Evolutionary conservation across 2,797 vertebrate species (phyloP).

Genomic region (Thunnus albacares): DNA sequence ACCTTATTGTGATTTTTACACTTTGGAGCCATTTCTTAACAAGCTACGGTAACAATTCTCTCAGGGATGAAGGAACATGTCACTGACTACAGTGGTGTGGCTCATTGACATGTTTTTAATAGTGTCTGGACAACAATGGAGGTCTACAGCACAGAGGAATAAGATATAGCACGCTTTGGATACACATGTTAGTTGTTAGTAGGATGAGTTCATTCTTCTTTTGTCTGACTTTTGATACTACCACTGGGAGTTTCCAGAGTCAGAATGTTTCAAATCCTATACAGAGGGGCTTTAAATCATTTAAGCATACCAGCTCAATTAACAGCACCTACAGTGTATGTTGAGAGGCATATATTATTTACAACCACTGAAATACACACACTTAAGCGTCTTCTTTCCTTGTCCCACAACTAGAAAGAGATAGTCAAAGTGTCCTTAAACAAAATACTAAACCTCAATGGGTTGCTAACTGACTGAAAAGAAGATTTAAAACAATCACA

Average conservation of each 20-base stretch:
- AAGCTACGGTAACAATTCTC: no score
- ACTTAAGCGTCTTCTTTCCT: background rate
- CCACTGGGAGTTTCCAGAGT: background rate
- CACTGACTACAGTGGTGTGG: no score
- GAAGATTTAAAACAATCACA: background rate
- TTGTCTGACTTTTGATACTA: background rate
- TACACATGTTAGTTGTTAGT: background rate
- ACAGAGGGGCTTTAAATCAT: background rate
- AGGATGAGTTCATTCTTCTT: background rate
- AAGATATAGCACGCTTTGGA: background rate
- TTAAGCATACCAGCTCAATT: background rate
- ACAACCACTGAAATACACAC: background rate
- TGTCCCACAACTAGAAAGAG: background rate
- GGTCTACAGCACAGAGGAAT: no score
- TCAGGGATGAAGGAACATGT: no score
- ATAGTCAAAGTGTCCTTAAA: background rate
- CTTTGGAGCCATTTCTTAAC: no score
- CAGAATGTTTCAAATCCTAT: background rate
- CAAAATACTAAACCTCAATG: background rate
- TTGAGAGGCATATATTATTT: conserved; percentile 6
- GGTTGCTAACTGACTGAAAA: background rate
- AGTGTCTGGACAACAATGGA: no score
- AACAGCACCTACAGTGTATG: background rate
- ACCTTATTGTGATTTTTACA: no score
- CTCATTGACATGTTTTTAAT: no score